Percentiles rank a stretch among this genome's conserved stretches.
Conservation (phyloP, 2,888 invertebrate genomes). For the Altica lythri region DNA sequence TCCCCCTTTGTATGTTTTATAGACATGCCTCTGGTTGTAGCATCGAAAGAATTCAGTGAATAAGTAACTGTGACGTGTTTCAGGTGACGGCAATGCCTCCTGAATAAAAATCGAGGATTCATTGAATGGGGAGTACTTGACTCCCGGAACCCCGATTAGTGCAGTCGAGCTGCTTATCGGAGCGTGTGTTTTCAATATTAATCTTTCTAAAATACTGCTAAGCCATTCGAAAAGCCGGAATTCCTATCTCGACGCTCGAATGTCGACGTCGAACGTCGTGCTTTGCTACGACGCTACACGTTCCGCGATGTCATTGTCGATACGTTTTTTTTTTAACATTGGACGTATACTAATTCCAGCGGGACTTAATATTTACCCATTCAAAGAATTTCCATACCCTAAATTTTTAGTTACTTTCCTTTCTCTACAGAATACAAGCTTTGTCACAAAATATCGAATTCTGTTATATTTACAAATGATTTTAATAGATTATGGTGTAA, state of each 20-base stretch:
- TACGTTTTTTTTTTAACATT: constrained; percentile 33
- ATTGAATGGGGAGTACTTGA: constrained; percentile 36
- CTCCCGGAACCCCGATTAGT: constrained; percentile 36
- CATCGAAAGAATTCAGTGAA: constrained; percentile 20
- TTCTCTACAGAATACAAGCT: no score
- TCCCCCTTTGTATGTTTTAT: no score
- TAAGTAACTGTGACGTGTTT: constrained; percentile 32
- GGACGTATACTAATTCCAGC: constrained; percentile 31
- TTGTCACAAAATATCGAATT: no score
- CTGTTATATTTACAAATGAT: no score
- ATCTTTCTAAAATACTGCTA: constrained; percentile 40
- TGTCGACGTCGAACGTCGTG: constrained; percentile 8
- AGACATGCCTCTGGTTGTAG: constrained; percentile 5
- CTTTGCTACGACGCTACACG: background rate
- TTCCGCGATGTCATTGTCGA: constrained; percentile 18
- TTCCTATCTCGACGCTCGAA: constrained; percentile 30
- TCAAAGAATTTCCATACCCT: no score
- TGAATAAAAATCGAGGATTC: constrained; percentile 34
- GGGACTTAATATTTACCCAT: constrained; percentile 21
- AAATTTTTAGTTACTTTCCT: no score
- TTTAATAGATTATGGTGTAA: no score
- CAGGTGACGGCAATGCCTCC: constrained; percentile 30
- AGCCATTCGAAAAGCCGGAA: constrained; percentile 34
- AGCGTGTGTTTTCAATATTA: constrained; percentile 40
- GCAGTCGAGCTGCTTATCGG: constrained; percentile 37